Evolutionary conservation across 2,797 vertebrate genomes (phyloP).

Genomic region (Peromyscus eremicus): DNA sequence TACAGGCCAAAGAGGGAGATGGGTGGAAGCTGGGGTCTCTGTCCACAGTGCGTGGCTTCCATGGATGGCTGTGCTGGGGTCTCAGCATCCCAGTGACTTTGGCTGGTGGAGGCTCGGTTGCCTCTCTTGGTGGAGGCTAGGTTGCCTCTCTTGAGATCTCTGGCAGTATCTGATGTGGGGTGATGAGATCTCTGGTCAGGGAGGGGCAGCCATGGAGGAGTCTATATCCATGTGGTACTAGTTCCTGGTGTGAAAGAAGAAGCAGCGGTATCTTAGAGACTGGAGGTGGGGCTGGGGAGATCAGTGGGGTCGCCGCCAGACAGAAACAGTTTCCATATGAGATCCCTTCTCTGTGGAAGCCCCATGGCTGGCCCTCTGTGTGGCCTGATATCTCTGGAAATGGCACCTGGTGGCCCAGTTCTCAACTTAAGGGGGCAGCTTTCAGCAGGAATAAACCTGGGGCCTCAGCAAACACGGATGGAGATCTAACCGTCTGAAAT

Average conservation of each 20-base stretch:
- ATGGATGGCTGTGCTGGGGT: neutral
- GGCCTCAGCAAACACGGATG: neutral
- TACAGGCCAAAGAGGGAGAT: neutral
- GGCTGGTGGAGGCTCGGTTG: neutral
- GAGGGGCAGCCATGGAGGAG: neutral
- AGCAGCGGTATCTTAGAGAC: no score
- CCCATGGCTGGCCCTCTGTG: neutral
- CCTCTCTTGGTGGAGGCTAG: no score
- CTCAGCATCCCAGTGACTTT: neutral
- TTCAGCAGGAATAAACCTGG: neutral
- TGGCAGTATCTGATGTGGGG: neutral
- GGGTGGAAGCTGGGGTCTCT: neutral
- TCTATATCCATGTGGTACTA: neutral
- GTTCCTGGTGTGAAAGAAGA: neutral
- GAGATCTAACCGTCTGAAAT: neutral
- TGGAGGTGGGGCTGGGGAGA: rapidly evolving
- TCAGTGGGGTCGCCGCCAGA: neutral
- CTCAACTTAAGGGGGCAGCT: neutral
- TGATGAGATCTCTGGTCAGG: neutral
- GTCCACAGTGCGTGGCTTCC: neutral
- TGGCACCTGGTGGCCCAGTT: neutral
- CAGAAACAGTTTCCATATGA: neutral
- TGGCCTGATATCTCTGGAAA: neutral
- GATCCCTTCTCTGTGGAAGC: neutral
- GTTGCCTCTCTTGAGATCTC: neutral